Base-by-base conservation (phyloP, 2,888 invertebrate genomes). In the Empis stercorea region DNA sequence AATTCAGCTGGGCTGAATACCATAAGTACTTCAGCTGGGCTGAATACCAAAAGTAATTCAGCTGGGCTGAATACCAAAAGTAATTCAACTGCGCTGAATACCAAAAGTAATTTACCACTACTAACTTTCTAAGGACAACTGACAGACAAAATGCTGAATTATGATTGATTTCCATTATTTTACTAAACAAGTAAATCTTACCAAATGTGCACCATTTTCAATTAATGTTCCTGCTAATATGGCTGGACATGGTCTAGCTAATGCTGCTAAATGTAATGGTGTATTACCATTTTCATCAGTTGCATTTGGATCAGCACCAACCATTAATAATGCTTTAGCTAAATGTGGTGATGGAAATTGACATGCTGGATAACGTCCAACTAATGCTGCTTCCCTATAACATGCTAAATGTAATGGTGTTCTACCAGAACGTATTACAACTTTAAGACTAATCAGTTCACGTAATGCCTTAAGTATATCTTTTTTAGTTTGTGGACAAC, bases 211-310 rank as follows among this genome's bases (percentile, higher is more conserved):
- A 48, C 93, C 94, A 61, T 80, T 76, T 6, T 80, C 72, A 1
- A 95, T 74, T 7, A 96, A 72, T 10, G 78, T 76, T 55, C 77
- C 75, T 1, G 87, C 80, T 38, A 92, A 76, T 39, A 77, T 78
- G 3, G 79, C 72, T 0, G 84, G 80, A 58, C 83, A 84, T 1
- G 84, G 84, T 54, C 72, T 67, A 48, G 82, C 79, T 66, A 82
- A 78, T 51, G 87, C 87, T 1, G 84, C 83, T 50, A 92, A 73
- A 65, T 94, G 94, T 44, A 95, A 75, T 11, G 93, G 85, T 16
- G 91, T 91, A 71, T 92, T 91, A 16, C 87, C 88, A 48, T 81
- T 81, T 45, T 81, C 79, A 68, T 95, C 94, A 3, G 77, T 68
- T 1, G 82, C 81, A 67, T 83, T 83, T 1, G 86, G 81, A 68